Base-by-base conservation (phyloP, 2,113 vertebrate species). In the Recurvirostra avosetta region DNA sequence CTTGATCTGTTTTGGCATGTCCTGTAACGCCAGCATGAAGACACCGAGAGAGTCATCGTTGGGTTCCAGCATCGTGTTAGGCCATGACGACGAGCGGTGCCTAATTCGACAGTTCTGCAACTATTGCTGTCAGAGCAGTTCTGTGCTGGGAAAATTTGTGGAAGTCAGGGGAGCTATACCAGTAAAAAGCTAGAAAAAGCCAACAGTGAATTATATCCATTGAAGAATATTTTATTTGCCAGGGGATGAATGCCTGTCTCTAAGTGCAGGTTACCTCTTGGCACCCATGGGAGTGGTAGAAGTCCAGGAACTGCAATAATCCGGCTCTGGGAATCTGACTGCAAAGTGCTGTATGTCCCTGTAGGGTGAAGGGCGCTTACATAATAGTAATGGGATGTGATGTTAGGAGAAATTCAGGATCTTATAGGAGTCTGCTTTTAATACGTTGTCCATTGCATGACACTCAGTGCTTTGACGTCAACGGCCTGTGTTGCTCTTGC, bases 1-100 rank as follows among this genome's bases (percentile, higher is more conserved):
- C 87, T 85, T 96, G 84, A 95, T 95, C 58, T 75, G 87, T 90
- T 90, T 34, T 96, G 94, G 80, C 93, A 76, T 9, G 0, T 87
- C 80, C 94, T 94, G 0, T 22, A 78, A 75, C 0, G 0, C 80
- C 77, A 29, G 32, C 40, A 30, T 2, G 62, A 65, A 90, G 89
- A 82, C 65, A n/a, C 36, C 0, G 1, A 38, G 71, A 68, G 41
- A 62, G 50, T 50, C 83, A 30, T 9, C 0, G 0, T 12, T 32
- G 56, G 36, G 65, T 43, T 67, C 68, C 70, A 59, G 47, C 2
- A 0, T 71, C 29, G 7, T 0, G 1, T 91, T 74, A 36, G 73
- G 49, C 66, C 43, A 20, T 47, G 40, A 40, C 32, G 29, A 15
- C 12, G 41, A 71, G 17, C 1, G 34, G 19, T 91, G 62, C 70